These are phyloP conservation scores for Parapsyche elsis DNA, from an alignment of 1,140 invertebrate species.

Conservation along the genomic window DNA sequence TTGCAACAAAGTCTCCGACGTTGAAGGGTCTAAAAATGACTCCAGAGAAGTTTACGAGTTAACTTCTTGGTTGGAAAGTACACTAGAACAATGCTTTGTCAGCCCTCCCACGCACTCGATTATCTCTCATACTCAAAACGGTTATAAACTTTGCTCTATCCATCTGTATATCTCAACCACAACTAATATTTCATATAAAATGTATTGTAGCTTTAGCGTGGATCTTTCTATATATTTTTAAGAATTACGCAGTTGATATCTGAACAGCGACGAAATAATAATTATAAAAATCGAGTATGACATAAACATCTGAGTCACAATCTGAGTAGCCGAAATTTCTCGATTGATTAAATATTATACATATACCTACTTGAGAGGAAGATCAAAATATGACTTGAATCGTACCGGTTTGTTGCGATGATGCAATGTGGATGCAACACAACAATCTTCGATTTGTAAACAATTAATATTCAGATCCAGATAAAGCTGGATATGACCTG, in stretches of 20 bases:
- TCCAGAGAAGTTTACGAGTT: conserved; percentile 2
- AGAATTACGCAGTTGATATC: no score
- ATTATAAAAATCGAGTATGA: no score
- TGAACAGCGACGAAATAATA: no score
- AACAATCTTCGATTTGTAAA: not conserved
- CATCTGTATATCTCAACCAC: conserved; percentile 11
- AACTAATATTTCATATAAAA: not conserved
- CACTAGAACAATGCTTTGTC: conserved; percentile 50
- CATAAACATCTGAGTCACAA: no score
- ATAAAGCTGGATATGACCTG: conserved; percentile 1
- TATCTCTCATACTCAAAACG: conserved; percentile 43
- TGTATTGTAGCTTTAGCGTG: no score
- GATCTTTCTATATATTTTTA: no score
- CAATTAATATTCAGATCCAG: conserved; percentile 32
- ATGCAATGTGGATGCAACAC: not conserved
- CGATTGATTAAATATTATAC: no score
- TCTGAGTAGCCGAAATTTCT: no score
- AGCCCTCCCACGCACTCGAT: conserved; percentile 50
- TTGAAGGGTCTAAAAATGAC: no score
- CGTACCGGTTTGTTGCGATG: not conserved
- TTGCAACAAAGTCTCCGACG: no score
- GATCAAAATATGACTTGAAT: no score
- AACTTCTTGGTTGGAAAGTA: not conserved
- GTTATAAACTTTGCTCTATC: conserved; percentile 40
- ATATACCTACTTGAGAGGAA: no score